A percentile compares a stretch with the other conserved stretches of the same genome.
These are phyloP conservation scores for Ferdinandea cuprea DNA, from an alignment of 2,888 invertebrate species.

Conservation along the genomic window DNA sequence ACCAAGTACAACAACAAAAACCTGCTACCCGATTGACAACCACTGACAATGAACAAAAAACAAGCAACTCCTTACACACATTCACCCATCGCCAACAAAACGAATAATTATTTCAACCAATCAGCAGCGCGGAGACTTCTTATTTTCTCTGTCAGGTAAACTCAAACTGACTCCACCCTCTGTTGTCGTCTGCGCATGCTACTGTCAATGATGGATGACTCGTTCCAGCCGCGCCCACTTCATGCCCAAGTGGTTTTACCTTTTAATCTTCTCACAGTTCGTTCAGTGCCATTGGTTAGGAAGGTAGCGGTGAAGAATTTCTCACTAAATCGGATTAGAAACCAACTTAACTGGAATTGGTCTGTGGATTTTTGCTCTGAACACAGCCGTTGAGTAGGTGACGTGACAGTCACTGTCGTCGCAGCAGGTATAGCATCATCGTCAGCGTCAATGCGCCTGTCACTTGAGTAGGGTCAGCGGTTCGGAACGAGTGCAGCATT, in stretches of 20 bases:
- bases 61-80: constrained; percentile 47
- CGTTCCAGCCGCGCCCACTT: constrained; percentile 63
- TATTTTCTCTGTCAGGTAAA: constrained; percentile 5
- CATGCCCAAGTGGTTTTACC: constrained; percentile 41
- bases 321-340: constrained; percentile 62
- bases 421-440: constrained; percentile 63
- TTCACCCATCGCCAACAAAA: background rate
- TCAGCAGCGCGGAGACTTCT: constrained; percentile 79
- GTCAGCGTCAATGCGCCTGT: constrained; percentile 62
- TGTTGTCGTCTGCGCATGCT: constrained; percentile 78
- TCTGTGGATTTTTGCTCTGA: constrained; percentile 7
- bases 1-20: constrained; percentile 67
- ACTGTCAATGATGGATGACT: constrained; percentile 78
- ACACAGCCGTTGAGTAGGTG: constrained; percentile 25
- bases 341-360: constrained; percentile 21
- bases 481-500: constrained; percentile 58
- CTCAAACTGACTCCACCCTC: constrained; percentile 78
- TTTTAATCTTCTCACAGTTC: constrained; percentile 79
- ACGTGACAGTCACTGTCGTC: constrained; percentile 55
- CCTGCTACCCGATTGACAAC: constrained; percentile 64
- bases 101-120: constrained; percentile 76
- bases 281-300: constrained; percentile 82
- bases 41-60: constrained; percentile 48
- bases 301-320: constrained; percentile 78
- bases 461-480: constrained; percentile 62